Evolutionary conservation across 1,140 invertebrate species (phyloP), one percentile per base, ranked within the genome.

Genomic region (Sarcophaga peregrina): DNA sequence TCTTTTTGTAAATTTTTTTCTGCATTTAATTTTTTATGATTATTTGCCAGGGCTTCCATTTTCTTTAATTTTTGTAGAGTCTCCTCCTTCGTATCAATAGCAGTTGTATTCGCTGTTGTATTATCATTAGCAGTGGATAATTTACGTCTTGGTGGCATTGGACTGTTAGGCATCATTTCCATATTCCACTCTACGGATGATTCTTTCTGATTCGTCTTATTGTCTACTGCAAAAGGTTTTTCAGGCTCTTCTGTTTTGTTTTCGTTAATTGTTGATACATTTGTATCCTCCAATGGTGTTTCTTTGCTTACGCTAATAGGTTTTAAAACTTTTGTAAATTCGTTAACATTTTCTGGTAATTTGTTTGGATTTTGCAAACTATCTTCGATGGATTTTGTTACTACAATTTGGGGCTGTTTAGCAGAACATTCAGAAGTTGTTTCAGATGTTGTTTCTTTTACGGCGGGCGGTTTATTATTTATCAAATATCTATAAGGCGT

Each of bases 151-250:
- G 85, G 84, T 4, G 86, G 84, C 87, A 90, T 89, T 10, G 88
- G 88, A 25, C 88, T 89, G 50, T 84, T 87, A 11, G 87, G 88
- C 25, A 90, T 46, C 80, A 89, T 89, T 20, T 89, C 88, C 88
- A 90, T 90, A 80, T 90, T 87, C 88, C 88, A 90, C 75, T 90
- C 88, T 37, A 90, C 7, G 9, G 88, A 90, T 48, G 83, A 85
- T 58, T 89, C 88, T 54, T 87, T 89, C 13, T 20, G 50, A 85
- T 87, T 72, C 13, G 46, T 13, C 20, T 82, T 82, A 20, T 20
- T 82, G 58, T 58, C 72, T 11, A 47, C 48, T 10, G 37, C 17
- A 46, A 46, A 45, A 8, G 8, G 8, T 13, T 45, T n/a, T 25
- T 46, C 0, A 52, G 37, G 10, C 48, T 73, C 17, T 48, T 25